Conservation (phyloP, 2,113 vertebrate species). For the Climacteris rufus region DNA sequence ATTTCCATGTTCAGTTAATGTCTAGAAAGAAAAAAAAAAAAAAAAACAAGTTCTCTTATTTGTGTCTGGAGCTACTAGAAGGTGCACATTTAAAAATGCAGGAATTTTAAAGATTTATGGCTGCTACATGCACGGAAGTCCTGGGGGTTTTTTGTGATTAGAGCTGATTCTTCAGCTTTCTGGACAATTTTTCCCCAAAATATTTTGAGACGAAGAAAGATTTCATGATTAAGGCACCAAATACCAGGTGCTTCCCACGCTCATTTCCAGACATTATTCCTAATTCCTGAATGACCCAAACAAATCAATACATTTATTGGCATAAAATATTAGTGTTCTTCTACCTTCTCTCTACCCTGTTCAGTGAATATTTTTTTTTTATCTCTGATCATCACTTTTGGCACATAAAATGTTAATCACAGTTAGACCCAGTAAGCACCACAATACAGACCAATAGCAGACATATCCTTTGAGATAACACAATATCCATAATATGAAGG, state of each 20-base stretch:
- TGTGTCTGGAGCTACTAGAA: neutral
- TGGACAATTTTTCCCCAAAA: neutral
- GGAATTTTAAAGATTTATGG: neutral
- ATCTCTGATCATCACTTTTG: neutral
- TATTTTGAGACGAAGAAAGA: neutral
- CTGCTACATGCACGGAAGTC: neutral
- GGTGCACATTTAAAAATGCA: neutral
- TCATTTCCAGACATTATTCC: neutral
- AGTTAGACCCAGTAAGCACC: neutral
- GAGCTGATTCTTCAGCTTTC: neutral
- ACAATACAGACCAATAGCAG: neutral
- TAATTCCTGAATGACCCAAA: neutral
- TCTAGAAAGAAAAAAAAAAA: neutral
- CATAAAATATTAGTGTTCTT: neutral
- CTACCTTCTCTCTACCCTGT: neutral
- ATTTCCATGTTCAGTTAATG: neutral
- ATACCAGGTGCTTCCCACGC: neutral
- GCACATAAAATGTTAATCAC: neutral
- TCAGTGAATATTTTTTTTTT: neutral
- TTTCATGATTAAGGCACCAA: neutral
- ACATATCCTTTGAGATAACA: neutral
- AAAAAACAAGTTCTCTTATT: rapidly evolving
- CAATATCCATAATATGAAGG: neutral
- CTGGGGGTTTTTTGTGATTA: neutral
- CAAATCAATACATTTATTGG: neutral